Conservation (phyloP, 2,797 vertebrate species). For the Channa striata region DNA sequence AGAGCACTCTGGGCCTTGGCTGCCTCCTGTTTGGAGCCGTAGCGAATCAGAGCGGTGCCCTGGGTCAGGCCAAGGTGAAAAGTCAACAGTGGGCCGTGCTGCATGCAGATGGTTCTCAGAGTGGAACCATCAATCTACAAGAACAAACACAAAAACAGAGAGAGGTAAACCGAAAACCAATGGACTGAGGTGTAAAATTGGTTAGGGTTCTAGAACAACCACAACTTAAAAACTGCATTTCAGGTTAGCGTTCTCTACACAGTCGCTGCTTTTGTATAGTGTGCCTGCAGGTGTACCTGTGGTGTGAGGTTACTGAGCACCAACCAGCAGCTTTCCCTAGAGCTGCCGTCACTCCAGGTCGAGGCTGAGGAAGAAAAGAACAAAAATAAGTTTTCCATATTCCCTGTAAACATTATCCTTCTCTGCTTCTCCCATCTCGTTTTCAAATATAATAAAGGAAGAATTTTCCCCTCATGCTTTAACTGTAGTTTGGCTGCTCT, state of each 20-base stretch:
- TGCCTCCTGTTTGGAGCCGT: constrained; percentile 96
- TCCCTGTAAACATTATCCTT: constrained; percentile 65
- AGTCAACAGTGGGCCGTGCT: constrained; percentile 98
- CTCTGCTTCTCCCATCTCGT: neutral
- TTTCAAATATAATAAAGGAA: constrained; percentile 45
- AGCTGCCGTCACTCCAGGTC: constrained; percentile 93
- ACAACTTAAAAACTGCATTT: neutral
- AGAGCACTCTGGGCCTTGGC: constrained; percentile 98
- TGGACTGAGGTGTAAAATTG: no score
- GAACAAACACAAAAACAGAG: neutral
- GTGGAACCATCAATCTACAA: constrained; percentile 96
- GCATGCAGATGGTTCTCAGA: constrained; percentile 98
- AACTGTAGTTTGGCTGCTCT: constrained; percentile 4
- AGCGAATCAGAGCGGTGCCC: constrained; percentile 98
- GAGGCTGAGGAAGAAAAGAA: constrained; percentile 82
- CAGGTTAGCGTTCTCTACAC: no score
- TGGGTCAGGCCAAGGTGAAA: constrained; percentile 99
- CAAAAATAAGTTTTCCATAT: constrained; percentile 9
- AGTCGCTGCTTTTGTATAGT: constrained; percentile 1
- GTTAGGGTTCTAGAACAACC: no score
- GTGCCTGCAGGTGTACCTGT: constrained; percentile 85
- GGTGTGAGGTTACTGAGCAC: constrained; percentile 99
- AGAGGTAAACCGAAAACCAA: neutral
- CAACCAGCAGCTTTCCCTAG: constrained; percentile 97
- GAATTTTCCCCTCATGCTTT: constrained; percentile 27